A percentile compares a stretch with the other conserved stretches of the same genome.
These are phyloP conservation scores for Limenitis camilla DNA, from an alignment of 2,888 invertebrate genomes.

Conservation along the genomic window DNA sequence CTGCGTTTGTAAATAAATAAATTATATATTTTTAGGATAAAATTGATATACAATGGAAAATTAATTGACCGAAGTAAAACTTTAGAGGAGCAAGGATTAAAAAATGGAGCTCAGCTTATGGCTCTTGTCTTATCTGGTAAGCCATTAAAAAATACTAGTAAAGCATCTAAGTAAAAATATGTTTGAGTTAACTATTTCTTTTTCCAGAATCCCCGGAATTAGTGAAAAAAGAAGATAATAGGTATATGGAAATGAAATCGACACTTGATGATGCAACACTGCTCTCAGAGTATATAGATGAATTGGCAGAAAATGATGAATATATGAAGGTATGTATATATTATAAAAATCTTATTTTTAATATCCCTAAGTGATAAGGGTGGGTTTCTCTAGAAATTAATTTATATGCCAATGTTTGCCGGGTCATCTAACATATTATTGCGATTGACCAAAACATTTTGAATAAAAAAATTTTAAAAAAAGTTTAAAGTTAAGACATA, in stretches of 20 bases:
- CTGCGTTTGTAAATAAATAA: background rate
- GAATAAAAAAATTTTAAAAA: no score
- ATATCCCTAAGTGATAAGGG: no score
- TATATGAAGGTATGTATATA: constrained; percentile 70
- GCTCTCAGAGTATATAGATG: constrained; percentile 63
- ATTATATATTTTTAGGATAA: constrained; percentile 64
- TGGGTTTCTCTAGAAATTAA: no score
- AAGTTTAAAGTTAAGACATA: no score
- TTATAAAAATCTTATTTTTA: background rate
- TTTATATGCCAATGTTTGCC: no score
- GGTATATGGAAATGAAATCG: constrained; percentile 72
- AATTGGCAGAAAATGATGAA: constrained; percentile 48
- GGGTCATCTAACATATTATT: no score
- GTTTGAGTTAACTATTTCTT: background rate
- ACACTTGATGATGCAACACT: constrained; percentile 73
- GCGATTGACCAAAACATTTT: no score
- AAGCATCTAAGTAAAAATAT: background rate
- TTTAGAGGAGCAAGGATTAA: constrained; percentile 76
- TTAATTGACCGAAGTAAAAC: constrained; percentile 71
- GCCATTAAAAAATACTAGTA: background rate
- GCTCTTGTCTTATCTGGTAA: constrained; percentile 72
- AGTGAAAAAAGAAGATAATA: constrained; percentile 62
- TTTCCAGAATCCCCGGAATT: constrained; percentile 54
- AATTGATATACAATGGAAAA: constrained; percentile 80
- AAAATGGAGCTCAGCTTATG: constrained; percentile 81